phyloP scores from a whole-genome alignment of 1,140 invertebrate species.

The Drosophila tani region DNA sequence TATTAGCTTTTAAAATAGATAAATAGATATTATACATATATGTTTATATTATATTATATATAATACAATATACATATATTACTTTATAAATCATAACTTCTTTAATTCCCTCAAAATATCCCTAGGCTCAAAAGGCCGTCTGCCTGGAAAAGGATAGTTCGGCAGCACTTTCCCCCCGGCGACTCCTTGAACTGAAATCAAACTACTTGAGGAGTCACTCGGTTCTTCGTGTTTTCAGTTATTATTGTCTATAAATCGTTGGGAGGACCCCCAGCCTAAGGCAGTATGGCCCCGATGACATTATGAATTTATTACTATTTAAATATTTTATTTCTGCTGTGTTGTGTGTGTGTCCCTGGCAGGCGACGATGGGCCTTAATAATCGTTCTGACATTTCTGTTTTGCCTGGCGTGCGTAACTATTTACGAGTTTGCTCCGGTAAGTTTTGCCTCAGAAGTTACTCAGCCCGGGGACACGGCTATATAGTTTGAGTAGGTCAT shows the following conservation, averaged over 20 bases:
- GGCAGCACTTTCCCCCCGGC: conserved; percentile 1
- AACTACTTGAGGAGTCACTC: conserved; percentile 68
- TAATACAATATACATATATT: too few species aligned
- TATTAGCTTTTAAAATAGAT: background rate
- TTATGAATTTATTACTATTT: conserved; percentile 84
- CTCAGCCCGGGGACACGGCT: conserved; percentile 4
- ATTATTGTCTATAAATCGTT: conserved; percentile 80
- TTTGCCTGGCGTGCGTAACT: conserved; percentile 74
- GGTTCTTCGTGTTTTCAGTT: conserved; percentile 74
- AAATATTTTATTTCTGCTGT: conserved; percentile 81
- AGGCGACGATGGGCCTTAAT: conserved; percentile 78
- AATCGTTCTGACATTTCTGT: conserved; percentile 68
- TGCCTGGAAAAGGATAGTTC: background rate
- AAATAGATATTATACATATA: background rate
- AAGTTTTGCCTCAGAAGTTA: conserved; percentile 53
- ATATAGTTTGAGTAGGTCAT: conserved; percentile 78
- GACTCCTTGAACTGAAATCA: conserved; percentile 55
- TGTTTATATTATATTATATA: too few species aligned
- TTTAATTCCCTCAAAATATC: background rate
- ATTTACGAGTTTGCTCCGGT: conserved; percentile 71
- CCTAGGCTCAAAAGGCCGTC: rapidly evolving
- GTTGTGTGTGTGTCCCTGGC: conserved; percentile 57
- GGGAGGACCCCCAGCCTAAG: conserved; percentile 42
- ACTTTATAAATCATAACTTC: too few species aligned
- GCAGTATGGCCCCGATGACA: conserved; percentile 73